Base-by-base conservation (phyloP, 2,888 invertebrate genomes). In the Hypsopygia costalis region DNA sequence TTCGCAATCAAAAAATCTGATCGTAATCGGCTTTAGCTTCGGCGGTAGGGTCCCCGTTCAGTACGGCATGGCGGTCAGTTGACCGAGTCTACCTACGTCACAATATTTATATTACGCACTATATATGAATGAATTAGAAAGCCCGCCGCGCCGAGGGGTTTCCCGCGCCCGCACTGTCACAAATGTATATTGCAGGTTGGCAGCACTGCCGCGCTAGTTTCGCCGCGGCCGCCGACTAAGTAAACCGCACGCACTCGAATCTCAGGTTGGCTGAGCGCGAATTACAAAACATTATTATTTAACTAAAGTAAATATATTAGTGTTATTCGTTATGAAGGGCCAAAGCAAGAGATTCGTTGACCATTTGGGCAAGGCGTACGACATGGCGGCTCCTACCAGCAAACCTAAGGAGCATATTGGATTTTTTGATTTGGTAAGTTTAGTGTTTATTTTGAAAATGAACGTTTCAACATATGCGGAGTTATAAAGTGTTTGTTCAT, bases 311-410 rank as follows among this genome's bases (percentile, higher is more conserved):
- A n/a, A n/a, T 22, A 34, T 6, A 20, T 22, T 34, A 5, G 3
- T 21, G 21, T 8, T n/a, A 21, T 22, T 34, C 6, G 40, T 40
- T 32, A 50, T 50, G 50, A 50, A 50, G 27, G 50, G 47, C 3
- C 50, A 50, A 36, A 44, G 43, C 9, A 50, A 45, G 27, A 40
- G 50, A 30, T 50, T 50, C 16, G 41, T 50, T 11, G 42, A 43
- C 37, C 50, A 50, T 11, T 41, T 37, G 6, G 50, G 50, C 25
- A 43, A 43, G 32, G 43, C 44, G 3, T 47, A 39, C 40, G 37
- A 40, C 16, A 45, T 45, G 47, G 36, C 35, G 7, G 39, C 41
- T 1, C 41, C 32, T 11, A 45, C 34, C 10, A 44, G 36, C 22
- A 34, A 40, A 12, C 31, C 1, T 0, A 34, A 32, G 10, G 33